phyloP scores from a whole-genome alignment of 2,888 invertebrate genomes.

The Eulithis prunata region DNA sequence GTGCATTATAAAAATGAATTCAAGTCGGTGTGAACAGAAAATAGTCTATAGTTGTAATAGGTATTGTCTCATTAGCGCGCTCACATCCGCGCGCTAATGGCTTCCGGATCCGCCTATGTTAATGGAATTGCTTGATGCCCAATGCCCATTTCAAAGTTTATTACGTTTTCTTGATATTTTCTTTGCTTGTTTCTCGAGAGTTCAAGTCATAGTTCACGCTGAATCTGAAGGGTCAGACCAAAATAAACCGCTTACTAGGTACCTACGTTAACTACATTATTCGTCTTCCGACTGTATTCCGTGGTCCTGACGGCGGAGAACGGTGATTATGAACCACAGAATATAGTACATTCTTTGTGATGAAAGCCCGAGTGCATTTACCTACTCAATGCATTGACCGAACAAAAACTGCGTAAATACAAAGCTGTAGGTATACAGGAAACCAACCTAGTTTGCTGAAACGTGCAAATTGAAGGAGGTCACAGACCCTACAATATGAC shows the following conservation, averaged over 20 bases:
- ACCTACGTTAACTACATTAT: too few species aligned
- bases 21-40: constrained; percentile 33
- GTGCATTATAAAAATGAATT: constrained; percentile 12
- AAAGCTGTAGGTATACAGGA: constrained; percentile 28
- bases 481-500: constrained; percentile 45
- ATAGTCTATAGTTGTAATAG: constrained; percentile 4
- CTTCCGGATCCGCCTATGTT: constrained; percentile 37
- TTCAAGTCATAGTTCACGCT: too few species aligned
- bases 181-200: too few species aligned
- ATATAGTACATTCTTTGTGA: background rate
- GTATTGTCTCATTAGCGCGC: constrained; percentile 34
- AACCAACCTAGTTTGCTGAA: constrained; percentile 24
- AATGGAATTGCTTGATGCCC: constrained; percentile 23
- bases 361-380: constrained; percentile 9
- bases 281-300: too few species aligned
- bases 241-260: too few species aligned
- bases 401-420: constrained; percentile 50
- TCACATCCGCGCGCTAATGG: constrained; percentile 42
- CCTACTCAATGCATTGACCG: constrained; percentile 27
- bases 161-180: constrained; percentile 2
- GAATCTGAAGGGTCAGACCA: too few species aligned
- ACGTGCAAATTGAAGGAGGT: constrained; percentile 49
- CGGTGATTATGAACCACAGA: too few species aligned
- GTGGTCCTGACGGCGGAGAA: too few species aligned
- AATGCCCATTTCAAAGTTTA: constrained; percentile 13